Evolutionary conservation across 2,113 vertebrate species (phyloP).

Genomic region (Piaya cayana): DNA sequence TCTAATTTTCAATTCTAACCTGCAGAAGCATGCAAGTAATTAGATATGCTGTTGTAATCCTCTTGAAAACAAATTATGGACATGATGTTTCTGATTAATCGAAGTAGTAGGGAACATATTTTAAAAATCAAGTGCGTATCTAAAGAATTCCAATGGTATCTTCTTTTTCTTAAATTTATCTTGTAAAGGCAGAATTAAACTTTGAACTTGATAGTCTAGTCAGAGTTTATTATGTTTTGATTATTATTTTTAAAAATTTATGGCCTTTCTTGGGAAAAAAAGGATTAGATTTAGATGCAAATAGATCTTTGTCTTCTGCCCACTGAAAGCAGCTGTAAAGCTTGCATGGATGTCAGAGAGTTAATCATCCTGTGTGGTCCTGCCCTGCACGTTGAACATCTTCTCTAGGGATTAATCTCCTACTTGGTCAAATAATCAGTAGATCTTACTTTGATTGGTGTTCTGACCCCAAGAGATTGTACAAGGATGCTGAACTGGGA

Average conservation of each 20-base stretch:
- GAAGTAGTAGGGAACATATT: background rate
- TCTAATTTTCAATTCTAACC: slow-evolving; percentile 8
- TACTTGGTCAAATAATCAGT: background rate
- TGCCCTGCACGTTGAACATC: background rate
- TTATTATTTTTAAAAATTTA: background rate
- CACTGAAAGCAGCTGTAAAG: background rate
- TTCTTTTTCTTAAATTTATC: background rate
- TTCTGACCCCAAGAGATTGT: background rate
- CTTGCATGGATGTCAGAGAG: background rate
- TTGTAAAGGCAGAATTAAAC: background rate
- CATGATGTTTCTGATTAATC: background rate
- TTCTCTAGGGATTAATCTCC: background rate
- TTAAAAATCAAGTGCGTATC: background rate
- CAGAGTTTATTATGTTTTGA: background rate
- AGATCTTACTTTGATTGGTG: background rate
- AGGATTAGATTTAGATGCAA: background rate
- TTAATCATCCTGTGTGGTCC: background rate
- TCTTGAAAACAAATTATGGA: slow-evolving; percentile 12
- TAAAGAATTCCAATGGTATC: background rate
- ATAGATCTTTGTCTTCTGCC: background rate
- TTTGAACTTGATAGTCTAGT: background rate
- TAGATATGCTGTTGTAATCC: slow-evolving; percentile 27
- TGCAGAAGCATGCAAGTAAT: background rate
- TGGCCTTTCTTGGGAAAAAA: background rate
- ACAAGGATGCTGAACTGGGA: background rate